A percentile compares a stretch with the other conserved stretches of the same genome.
These are phyloP conservation scores for Phataginus tricuspis DNA, from an alignment of 2,797 vertebrate species.

Conservation along the genomic window DNA sequence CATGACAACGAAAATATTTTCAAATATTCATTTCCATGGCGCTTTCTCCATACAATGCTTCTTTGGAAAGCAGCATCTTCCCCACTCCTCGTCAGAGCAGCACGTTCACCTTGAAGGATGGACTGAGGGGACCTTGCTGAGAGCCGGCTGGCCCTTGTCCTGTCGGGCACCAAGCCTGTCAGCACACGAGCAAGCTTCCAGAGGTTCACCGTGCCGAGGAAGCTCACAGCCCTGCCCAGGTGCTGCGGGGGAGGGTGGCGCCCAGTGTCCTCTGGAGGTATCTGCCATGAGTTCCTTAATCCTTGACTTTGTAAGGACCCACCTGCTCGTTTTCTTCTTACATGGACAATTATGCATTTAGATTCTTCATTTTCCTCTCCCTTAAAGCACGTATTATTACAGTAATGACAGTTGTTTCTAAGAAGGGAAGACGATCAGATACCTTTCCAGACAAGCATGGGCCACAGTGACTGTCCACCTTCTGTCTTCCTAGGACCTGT, in stretches of 20 bases:
- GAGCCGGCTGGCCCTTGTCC: not conserved
- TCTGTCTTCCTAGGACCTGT: too few relatives aligned
- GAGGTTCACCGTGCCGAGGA: too few relatives aligned
- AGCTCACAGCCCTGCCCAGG: too few relatives aligned
- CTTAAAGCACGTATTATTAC: not conserved
- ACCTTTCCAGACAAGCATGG: not conserved
- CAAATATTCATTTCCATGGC: not conserved
- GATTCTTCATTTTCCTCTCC: not conserved
- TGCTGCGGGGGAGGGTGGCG: too few relatives aligned
- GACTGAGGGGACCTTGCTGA: fast-evolving
- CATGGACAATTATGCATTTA: not conserved
- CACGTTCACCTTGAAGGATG: not conserved
- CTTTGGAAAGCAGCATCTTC: not conserved
- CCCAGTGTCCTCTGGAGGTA: too few relatives aligned
- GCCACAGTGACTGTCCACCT: fast-evolving
- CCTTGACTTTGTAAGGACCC: not conserved
- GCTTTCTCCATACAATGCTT: not conserved
- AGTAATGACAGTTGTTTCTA: not conserved
- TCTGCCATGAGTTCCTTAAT: not conserved
- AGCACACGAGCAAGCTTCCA: not conserved
- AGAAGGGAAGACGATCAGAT: not conserved
- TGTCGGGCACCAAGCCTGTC: too few relatives aligned
- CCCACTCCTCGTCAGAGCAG: not conserved
- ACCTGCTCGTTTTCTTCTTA: not conserved
- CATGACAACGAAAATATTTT: not conserved